Evolutionary conservation across 2,888 invertebrate genomes (phyloP), one percentile per base, ranked within the genome.

Genomic region (Poecilobothrus nobilitatus): DNA sequence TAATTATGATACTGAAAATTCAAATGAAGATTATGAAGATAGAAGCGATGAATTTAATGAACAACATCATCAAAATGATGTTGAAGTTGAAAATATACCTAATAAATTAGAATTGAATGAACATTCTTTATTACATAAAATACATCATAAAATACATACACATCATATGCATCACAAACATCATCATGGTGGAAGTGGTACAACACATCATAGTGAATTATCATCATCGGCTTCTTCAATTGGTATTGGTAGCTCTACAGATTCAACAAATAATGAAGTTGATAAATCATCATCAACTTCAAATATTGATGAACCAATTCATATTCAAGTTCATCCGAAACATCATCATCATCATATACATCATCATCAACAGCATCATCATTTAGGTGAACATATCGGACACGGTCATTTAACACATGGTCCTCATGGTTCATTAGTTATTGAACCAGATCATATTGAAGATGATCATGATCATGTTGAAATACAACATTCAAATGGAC

Each of bases 351-450:
- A 73, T 65, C 72, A 72, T 66, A 72, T 72, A 53, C 71, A 70
- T 27, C 67, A 64, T 44, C 67, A 67, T 21, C 44, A 65, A 33
- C 74, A 78, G 65, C 79, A 77, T 65, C 78, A 83, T 72, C 78
- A 80, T 73, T 74, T 80, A 8, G 81, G 80, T 2, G 83, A 84
- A 70, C 79, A 80, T 22, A 67, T 77, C 61, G n/a, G 62, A 66
- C 75, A 80, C 67, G 83, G 82, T 12, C 81, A 84, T 66, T 74
- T 85, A 33, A 81, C 84, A 62, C 81, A 82, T 66, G 86, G 86
- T 3, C 86, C 86, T 0, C 86, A 86, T 75, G 85, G 85, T 44
- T 84, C 85, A 34, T 78, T 86, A 74, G 84, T 85, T 5, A 76
- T 85, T 10, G 81, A 84, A 69, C 82, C 82, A 0, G 80, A 73